Conservation (phyloP, 2,113 vertebrate genomes). For the Smithornis capensis region DNA sequence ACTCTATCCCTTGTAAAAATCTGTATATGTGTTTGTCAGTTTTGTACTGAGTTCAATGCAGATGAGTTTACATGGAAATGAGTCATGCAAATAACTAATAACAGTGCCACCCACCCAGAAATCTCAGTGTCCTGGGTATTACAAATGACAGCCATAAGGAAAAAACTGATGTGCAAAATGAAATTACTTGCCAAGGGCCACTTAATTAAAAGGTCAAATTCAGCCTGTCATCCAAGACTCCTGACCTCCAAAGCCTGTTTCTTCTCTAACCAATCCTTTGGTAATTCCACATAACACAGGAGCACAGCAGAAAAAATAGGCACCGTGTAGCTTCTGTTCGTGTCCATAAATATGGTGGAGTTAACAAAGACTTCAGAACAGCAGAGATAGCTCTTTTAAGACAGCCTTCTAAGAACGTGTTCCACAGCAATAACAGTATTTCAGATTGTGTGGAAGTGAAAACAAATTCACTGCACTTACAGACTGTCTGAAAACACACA, state of each 20-base stretch:
- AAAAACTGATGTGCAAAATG: not conserved
- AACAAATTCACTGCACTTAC: not conserved
- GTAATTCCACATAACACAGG: not conserved
- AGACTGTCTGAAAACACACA: not conserved
- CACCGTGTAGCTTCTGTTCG: rapidly evolving
- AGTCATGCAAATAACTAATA: slow-evolving; percentile 27
- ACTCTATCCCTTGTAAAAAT: not conserved
- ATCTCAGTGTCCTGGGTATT: not conserved
- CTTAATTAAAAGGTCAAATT: not conserved
- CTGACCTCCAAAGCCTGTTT: not conserved
- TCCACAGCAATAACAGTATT: not conserved
- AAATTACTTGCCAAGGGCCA: not conserved
- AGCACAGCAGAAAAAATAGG: not conserved
- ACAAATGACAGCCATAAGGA: not conserved
- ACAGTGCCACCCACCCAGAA: not conserved
- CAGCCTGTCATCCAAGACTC: not conserved
- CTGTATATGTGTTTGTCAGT: not conserved
- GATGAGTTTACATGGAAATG: not conserved
- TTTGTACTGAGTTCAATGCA: not conserved
- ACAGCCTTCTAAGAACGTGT: not conserved
- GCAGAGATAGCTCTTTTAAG: not conserved
- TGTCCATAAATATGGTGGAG: not conserved
- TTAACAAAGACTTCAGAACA: not conserved
- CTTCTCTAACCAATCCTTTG: not conserved
- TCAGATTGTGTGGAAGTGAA: not conserved